Evolutionary conservation across 2,888 invertebrate genomes (phyloP), one percentile per base, ranked within the genome.

Genomic region (Lycophotia porphyrea): DNA sequence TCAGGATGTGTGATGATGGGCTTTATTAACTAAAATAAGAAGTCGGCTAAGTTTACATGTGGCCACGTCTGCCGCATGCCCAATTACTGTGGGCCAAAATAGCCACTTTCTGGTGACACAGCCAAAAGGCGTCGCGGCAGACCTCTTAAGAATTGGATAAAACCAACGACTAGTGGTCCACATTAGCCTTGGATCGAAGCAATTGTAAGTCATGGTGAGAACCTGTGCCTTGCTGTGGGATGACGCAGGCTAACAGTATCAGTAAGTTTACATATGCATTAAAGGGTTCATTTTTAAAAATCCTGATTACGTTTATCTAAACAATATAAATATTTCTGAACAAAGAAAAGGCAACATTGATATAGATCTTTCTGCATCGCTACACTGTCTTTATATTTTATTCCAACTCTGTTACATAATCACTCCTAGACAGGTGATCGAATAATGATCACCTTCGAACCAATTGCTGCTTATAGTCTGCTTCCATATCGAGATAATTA

Each of bases 401-500:
- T n/a, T 34, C 39, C n/a, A 44, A 60, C n/a, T 31, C 36, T 31
- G 44, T 78, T 72, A 84, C 39, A 18, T 72, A 80, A 81, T 15
- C 34, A 44, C 15, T 11, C 1, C 5, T 44, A 58, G 79, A 79
- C 60, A 75, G 52, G 15, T 78, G 67, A 73, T 80, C 64, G 24
- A 68, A 79, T 80, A 80, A 84, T 80, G 18, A 79, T 64, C 58
- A 73, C 67, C 64, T 68, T 39, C 49, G 24, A 80, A 60, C 34
- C 44, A 61, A 80, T 79, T 60, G 52, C 31, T 60, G 72, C 21
- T 58, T 9, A 27, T 27, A 63, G 27, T 15, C 36, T 58, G 31
- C 47, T 49, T 65, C 73, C 71, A 78, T 78, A 82, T 82, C 67
- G 18, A 72, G 69, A 74, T 67, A 78, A 82, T 82, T 82, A 49